These are phyloP conservation scores for Ciona savignyi DNA, from an alignment of 23 tunicate genomes.

Conservation along the genomic window DNA sequence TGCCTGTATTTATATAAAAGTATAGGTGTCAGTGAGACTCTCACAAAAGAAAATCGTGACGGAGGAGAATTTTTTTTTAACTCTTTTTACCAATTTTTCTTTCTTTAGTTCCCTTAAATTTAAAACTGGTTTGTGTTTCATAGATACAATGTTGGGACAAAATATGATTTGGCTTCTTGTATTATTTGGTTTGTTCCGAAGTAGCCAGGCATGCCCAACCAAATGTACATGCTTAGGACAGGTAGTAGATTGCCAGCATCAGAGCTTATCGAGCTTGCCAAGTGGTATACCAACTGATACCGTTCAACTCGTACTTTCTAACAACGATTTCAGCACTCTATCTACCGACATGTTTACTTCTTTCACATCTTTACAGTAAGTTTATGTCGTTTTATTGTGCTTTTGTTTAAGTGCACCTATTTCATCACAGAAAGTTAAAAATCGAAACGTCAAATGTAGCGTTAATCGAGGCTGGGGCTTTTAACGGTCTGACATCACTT, in stretches of 20 bases:
- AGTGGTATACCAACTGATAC: conserved; percentile 57
- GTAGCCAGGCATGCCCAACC: conserved; percentile 38
- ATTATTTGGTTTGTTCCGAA: too few species aligned
- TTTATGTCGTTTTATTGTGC: neutral
- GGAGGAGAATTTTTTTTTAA: too few species aligned
- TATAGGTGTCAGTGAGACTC: too few species aligned
- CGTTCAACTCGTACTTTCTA: conserved; percentile 25
- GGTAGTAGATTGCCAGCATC: conserved; percentile 63
- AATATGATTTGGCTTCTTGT: too few species aligned
- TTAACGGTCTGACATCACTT: conserved; percentile 51
- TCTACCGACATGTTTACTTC: conserved; percentile 46
- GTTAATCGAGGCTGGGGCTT: conserved; percentile 55
- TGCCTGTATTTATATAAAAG: too few species aligned
- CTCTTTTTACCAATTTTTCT: too few species aligned
- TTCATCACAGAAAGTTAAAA: conserved; percentile 22
- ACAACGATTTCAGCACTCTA: conserved; percentile 38
- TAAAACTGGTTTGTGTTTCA: too few species aligned
- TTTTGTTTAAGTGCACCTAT: neutral
- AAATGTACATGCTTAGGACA: conserved; percentile 45
- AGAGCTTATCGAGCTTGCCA: conserved; percentile 42
- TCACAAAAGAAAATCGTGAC: too few species aligned
- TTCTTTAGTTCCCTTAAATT: too few species aligned
- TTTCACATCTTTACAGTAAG: conserved; percentile 36
- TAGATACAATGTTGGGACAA: too few species aligned
- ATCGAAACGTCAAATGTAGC: conserved; percentile 29